A percentile compares a stretch with the other conserved stretches of the same genome.
Conservation (phyloP, 2,888 invertebrate genomes). For the Allolobophora icterica region DNA sequence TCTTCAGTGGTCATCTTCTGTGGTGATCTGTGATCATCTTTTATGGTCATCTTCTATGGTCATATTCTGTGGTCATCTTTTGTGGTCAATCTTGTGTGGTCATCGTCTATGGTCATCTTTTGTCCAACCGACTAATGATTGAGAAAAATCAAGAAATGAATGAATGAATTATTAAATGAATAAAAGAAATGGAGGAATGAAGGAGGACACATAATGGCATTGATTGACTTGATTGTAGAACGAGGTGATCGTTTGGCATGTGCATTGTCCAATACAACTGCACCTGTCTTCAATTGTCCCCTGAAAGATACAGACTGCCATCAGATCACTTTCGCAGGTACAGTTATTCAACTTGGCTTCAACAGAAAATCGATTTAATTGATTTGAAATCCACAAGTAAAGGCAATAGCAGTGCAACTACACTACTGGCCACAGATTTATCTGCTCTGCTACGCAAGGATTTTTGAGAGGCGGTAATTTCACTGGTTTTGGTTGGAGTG, state of each 20-base stretch:
- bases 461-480: too few relatives aligned
- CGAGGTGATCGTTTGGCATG: conserved; percentile 59
- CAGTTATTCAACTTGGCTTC: not conserved
- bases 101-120: not conserved
- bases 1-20: not conserved
- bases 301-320: conserved; percentile 51
- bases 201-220: not conserved
- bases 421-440: too few relatives aligned
- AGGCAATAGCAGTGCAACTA: too few relatives aligned
- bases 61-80: too few relatives aligned
- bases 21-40: too few relatives aligned
- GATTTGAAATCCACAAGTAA: too few relatives aligned
- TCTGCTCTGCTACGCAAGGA: too few relatives aligned
- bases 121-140: too few relatives aligned
- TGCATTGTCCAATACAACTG: conserved; percentile 59
- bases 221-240: too few relatives aligned
- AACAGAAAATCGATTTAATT: too few relatives aligned
- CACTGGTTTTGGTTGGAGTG: too few relatives aligned
- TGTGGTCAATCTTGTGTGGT: too few relatives aligned
- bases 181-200: not conserved
- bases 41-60: not conserved
- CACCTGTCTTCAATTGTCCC: conserved; percentile 56
- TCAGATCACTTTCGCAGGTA: conserved; percentile 48
- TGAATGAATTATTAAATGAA: not conserved
- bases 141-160: not conserved